Evolutionary conservation across 2,113 vertebrate species (phyloP), one percentile per base, ranked within the genome.

Genomic region (Forbesichthys agassizii): DNA sequence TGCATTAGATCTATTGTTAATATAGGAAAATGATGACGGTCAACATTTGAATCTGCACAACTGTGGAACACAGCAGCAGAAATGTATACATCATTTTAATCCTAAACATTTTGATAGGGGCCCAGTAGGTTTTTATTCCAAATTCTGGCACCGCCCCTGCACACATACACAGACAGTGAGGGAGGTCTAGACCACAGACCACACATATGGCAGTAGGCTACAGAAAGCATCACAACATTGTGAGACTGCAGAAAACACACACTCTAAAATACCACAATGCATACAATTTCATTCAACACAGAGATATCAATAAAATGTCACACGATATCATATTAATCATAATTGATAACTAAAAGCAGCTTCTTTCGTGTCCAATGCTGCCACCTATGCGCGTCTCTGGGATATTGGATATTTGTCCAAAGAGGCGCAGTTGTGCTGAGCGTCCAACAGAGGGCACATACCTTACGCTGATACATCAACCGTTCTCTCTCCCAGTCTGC

Each of bases 401-500:
- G 69, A 27, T 27, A 27, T 27, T 27, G 2, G 1, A 18, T 20
- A 46, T 71, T 76, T 84, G 52, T 20, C 59, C 4, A 53, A 36
- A 3, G 2, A 47, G 0, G 0, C 14, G 73, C 48, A 62, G 57
- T 69, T 10, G 33, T 69, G 11, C 60, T 0, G 1, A 11, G 6
- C 0, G 1, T 33, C 75, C 54, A 68, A 74, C 66, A 84, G 85
- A 77, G 81, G 88, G 83, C 84, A 88, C 87, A 68, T 70, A 84
- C 66, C 76, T 55, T 68, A 75, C 83, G 61, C 75, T 84, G 86
- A 92, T 86, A 93, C 36, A 81, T 91, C 88, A 91, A 90, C 88
- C 53, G 42, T 60, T 82, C 77, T 81, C 83, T 83, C 89, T 77
- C 76, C 69, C 61, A 2, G 27, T 57, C 92, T 88, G 86, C 77